phyloP scores from a whole-genome alignment of 2,888 invertebrate species.

The Stenchaetothrips biformis region DNA sequence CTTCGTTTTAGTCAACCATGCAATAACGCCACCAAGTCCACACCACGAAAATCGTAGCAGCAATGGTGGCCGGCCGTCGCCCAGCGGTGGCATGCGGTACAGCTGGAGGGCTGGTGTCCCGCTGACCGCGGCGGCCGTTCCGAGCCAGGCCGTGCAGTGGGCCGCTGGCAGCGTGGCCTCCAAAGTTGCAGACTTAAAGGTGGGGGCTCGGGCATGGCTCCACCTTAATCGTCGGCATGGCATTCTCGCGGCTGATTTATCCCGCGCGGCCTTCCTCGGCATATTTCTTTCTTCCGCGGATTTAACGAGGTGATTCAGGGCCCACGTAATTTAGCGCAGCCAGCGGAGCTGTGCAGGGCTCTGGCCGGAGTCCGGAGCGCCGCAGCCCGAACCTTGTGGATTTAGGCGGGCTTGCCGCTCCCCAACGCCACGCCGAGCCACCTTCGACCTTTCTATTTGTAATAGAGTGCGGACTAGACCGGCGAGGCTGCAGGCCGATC shows the following conservation, averaged over 20 bases:
- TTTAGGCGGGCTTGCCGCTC: conserved; percentile 8
- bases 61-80: too few species aligned
- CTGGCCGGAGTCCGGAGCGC: background rate
- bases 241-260: conserved; percentile 13
- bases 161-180: background rate
- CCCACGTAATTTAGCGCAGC: conserved; percentile 2
- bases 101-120: background rate
- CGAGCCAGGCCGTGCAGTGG: background rate
- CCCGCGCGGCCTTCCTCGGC: background rate
- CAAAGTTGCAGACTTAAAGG: background rate
- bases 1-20: background rate
- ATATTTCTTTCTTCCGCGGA: conserved; percentile 3
- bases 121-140: background rate
- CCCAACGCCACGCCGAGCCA: background rate
- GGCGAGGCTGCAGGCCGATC: too few species aligned
- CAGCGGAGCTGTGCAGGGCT: background rate
- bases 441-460: too few species aligned
- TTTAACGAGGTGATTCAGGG: conserved; percentile 23
- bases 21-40: background rate
- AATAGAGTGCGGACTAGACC: too few species aligned
- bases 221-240: conserved; percentile 5
- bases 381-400: background rate
- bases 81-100: too few species aligned
- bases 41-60: too few species aligned
- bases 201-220: background rate